A percentile compares a stretch with the other conserved stretches of the same genome.
phyloP scores from a whole-genome alignment of 2,888 invertebrate genomes.

The Portevinia maculata region DNA sequence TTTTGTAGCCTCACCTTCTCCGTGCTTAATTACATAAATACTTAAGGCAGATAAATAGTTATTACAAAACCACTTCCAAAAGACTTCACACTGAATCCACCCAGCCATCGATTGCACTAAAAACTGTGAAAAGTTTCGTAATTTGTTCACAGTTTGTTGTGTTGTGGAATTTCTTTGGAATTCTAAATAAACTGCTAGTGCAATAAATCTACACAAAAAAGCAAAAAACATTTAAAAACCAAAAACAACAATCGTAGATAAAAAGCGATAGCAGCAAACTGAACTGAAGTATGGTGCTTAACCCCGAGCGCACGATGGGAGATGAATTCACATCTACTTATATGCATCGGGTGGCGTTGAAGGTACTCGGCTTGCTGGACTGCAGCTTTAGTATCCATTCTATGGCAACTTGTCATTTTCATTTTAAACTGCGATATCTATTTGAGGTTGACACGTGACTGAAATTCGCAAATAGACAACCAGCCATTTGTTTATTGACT shows the following conservation, averaged over 20 bases:
- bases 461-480: slow-evolving; percentile 50
- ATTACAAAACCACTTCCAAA: slow-evolving; percentile 11
- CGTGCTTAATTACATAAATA: not conserved
- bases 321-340: slow-evolving; percentile 42
- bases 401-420: slow-evolving; percentile 71
- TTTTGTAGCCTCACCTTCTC: not conserved
- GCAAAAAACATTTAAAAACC: not conserved
- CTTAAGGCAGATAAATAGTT: not conserved
- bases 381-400: slow-evolving; percentile 29
- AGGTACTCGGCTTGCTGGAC: not conserved
- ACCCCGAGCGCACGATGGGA: slow-evolving; percentile 24
- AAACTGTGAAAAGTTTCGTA: slow-evolving; percentile 64
- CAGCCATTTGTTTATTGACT: slow-evolving; percentile 68
- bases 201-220: slow-evolving; percentile 53
- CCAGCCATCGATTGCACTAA: slow-evolving; percentile 7
- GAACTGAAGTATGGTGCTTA: not conserved
- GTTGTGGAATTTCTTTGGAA: slow-evolving; percentile 38
- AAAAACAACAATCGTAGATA: slow-evolving; percentile 16
- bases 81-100: slow-evolving; percentile 3
- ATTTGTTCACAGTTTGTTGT: slow-evolving; percentile 54
- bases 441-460: slow-evolving; percentile 70
- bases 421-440: slow-evolving; percentile 68
- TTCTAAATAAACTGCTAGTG: slow-evolving; percentile 58
- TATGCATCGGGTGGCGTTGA: slow-evolving; percentile 33
- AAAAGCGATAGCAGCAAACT: slow-evolving; percentile 15